Conservation (phyloP, 2,888 invertebrate genomes). For the Seira musarum region DNA sequence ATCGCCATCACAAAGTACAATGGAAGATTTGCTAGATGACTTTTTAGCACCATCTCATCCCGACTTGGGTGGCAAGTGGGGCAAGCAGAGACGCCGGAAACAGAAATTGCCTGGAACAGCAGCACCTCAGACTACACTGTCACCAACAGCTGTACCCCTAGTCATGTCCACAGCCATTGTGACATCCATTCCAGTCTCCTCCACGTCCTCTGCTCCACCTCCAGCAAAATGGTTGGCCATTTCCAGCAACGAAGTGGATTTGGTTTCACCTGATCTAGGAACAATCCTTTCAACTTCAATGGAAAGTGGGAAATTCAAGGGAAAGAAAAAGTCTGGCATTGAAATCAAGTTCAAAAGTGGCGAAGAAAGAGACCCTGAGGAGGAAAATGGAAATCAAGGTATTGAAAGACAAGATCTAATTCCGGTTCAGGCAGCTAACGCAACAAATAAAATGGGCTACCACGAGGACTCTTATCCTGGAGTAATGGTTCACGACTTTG, state of each 20-base stretch:
- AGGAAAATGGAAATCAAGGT: constrained; percentile 19
- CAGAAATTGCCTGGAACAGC: constrained; percentile 20
- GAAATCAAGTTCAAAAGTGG: constrained; percentile 52
- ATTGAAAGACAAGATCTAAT: too few species aligned
- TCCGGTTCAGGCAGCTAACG: too few species aligned
- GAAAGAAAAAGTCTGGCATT: constrained; percentile 43
- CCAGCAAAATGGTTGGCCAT: constrained; percentile 43
- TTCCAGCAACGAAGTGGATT: constrained; percentile 49
- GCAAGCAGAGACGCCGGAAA: constrained; percentile 45
- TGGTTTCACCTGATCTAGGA: constrained; percentile 31
- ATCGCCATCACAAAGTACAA: constrained; percentile 21
- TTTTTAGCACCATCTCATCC: constrained; percentile 39
- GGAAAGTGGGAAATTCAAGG: constrained; percentile 23
- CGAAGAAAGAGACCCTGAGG: constrained; percentile 39
- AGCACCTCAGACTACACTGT: constrained; percentile 27
- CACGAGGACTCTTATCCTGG: constrained; percentile 24
- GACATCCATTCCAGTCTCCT: background rate
- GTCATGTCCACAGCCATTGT: constrained; percentile 11
- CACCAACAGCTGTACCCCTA: constrained; percentile 22
- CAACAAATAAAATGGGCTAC: too few species aligned
- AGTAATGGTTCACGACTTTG: constrained; percentile 37
- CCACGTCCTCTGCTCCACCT: constrained; percentile 6
- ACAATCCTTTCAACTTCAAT: constrained; percentile 7
- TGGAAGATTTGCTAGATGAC: constrained; percentile 26
- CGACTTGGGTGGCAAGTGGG: constrained; percentile 44